Evolutionary conservation across 2,797 vertebrate species (phyloP).

Genomic region (Philypnodon macrostomus): DNA sequence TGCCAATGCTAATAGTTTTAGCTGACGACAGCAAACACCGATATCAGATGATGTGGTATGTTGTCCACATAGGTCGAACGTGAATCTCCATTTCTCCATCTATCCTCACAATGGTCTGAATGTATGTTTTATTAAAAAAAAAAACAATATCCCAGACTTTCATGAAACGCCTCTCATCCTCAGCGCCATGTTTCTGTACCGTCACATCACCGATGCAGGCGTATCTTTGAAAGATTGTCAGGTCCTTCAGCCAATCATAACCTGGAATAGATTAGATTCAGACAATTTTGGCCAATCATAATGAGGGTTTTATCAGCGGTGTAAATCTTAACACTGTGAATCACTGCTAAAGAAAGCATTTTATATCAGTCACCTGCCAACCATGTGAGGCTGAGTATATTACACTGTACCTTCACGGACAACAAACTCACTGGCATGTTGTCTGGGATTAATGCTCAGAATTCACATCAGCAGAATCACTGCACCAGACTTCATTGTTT

Average conservation of each 20-base stretch:
- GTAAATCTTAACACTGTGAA: constrained; percentile 37
- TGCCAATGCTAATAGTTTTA: constrained; percentile 57
- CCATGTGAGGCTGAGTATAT: constrained; percentile 24
- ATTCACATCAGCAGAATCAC: no score
- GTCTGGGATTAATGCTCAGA: no score
- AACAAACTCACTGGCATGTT: no score
- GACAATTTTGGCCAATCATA: constrained; percentile 37
- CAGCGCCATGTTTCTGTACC: constrained; percentile 77
- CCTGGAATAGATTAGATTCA: not conserved
- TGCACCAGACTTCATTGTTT: no score
- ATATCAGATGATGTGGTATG: constrained; percentile 35
- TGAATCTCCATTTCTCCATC: constrained; percentile 38
- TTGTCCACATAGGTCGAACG: constrained; percentile 44
- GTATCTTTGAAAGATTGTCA: constrained; percentile 32
- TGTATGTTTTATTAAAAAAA: constrained; percentile 25
- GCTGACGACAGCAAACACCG: constrained; percentile 69
- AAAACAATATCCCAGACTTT: constrained; percentile 49
- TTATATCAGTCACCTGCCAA: constrained; percentile 33
- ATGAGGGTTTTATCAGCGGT: constrained; percentile 17
- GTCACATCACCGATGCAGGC: constrained; percentile 61
- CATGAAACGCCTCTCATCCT: constrained; percentile 63
- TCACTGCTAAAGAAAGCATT: constrained; percentile 28
- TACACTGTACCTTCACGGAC: no score
- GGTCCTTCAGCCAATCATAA: constrained; percentile 38
- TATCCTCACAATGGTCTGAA: constrained; percentile 30